These are phyloP conservation scores for Acropora tenuis DNA, from an alignment of 64 coral and sea anemone species.

Conservation along the genomic window DNA sequence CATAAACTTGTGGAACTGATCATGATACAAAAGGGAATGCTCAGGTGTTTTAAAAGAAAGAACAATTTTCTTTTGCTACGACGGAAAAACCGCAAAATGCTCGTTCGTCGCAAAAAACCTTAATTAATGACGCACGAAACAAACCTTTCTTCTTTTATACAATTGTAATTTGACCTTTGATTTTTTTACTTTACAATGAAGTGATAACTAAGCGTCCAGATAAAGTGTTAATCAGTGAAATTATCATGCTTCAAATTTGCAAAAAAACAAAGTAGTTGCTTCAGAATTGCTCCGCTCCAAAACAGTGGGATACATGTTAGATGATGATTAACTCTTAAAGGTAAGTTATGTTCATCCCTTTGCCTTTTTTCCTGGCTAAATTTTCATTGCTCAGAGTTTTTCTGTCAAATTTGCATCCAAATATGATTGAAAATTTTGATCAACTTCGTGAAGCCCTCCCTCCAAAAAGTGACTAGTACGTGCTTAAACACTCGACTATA, in stretches of 20 bases:
- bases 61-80: constrained; percentile 3
- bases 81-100: not conserved
- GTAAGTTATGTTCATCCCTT: no score
- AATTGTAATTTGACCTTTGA: not conserved
- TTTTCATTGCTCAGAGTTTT: no score
- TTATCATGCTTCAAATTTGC: not conserved
- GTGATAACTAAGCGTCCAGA: constrained; percentile 9
- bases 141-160: not conserved
- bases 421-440: no score
- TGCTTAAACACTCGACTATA: no score
- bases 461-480: no score
- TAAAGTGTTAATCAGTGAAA: constrained; percentile 9
- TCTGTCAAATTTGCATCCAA: no score
- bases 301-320: no score
- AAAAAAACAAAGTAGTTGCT: not conserved
- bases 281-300: not conserved
- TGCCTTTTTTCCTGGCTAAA: no score
- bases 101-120: not conserved
- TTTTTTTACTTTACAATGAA: constrained; percentile 13
- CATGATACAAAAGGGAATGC: constrained; percentile 18
- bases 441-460: no score
- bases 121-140: not conserved
- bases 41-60: constrained; percentile 3
- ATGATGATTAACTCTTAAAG: no score
- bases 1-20: not conserved